These are phyloP conservation scores for Agriopis aurantiaria DNA, from an alignment of 2,888 invertebrate species.

Conservation along the genomic window DNA sequence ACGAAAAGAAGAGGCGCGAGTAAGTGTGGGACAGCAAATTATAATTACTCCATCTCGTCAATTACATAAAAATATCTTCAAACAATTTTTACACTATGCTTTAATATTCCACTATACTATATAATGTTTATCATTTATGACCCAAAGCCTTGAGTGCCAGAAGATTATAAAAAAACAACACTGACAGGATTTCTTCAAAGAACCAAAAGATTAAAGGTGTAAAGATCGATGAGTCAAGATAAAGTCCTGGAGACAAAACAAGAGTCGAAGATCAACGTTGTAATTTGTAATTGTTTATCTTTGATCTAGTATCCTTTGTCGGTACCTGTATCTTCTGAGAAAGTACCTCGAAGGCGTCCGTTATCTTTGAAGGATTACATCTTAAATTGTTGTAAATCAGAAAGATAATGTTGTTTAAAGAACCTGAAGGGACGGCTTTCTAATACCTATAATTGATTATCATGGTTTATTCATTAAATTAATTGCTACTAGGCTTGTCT, in stretches of 20 bases:
- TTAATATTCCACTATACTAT: no score
- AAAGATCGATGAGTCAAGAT: slow-evolving; percentile 26
- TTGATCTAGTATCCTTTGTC: slow-evolving; percentile 32
- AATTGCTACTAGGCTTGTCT: neutral
- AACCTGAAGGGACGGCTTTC: neutral
- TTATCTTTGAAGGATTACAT: slow-evolving; percentile 35
- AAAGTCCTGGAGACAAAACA: slow-evolving; percentile 24
- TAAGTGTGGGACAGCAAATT: no score
- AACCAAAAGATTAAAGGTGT: slow-evolving; percentile 22
- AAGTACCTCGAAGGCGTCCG: slow-evolving; percentile 15
- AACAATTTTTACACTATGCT: no score
- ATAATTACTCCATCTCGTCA: no score
- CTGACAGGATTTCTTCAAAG: slow-evolving; percentile 2
- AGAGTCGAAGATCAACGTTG: slow-evolving; percentile 18
- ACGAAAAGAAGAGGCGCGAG: no score
- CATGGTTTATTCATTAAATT: slow-evolving; percentile 4
- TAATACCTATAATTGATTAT: slow-evolving; percentile 4
- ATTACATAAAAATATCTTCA: no score
- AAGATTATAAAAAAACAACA: slow-evolving; percentile 1
- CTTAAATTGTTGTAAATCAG: slow-evolving; percentile 32
- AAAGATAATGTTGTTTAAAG: slow-evolving; percentile 12
- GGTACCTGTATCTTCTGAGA: slow-evolving; percentile 21
- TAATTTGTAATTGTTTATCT: slow-evolving; percentile 31
- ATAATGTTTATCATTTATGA: no score
- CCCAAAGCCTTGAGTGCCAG: no score